Base-by-base conservation (phyloP, 2,888 invertebrate genomes). In the Caenorhabditis macrosperma region DNA sequence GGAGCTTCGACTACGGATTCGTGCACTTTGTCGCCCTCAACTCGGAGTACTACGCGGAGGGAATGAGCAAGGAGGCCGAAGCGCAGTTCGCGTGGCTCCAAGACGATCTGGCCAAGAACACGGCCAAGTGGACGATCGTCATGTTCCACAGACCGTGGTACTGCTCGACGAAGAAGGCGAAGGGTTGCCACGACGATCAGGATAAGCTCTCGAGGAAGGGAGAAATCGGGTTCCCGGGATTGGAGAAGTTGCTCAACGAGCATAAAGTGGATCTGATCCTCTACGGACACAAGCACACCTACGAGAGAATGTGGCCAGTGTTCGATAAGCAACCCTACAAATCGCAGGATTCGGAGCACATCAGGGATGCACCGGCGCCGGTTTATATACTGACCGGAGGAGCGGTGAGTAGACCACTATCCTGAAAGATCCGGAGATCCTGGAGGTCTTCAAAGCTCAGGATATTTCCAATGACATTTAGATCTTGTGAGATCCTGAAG, bases 271-370 rank as follows among this genome's bases (percentile, higher is more conserved):
- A 98, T 92, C 91, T 97, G 69, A 94, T 94, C 90, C 92, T 98
- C 57, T 97, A 96, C 95, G 97, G 97, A 0, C 97, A 98, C 91
- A 97, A 98, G 91, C 97, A 98, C 92, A 95, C 95, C 38, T 98
- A 97, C 91, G 97, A 98, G 92, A 93, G 98, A 68, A 92, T 96
- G 76, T 97, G 95, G 95, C 97, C 97, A 2, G 93, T 97, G 80
- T 97, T 95, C 92, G 93, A 97, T 91, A 93, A 94, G 86, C 92
- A 88, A 82, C 66, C 72, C 4, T 76, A 68, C 69, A 74, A 60
- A 10, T 46, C 63, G 6, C 4, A 22, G 2, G 61, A 77, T 28
- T 52, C 64, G 9, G 41, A 48, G 15, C 69, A 76, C 28, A 78
- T 78, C 24, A 77, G 71, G 24, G 82, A 84, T 67, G 75, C 83